Evolutionary conservation across 1,140 invertebrate species (phyloP).

Genomic region (Brachystomella parvula): DNA sequence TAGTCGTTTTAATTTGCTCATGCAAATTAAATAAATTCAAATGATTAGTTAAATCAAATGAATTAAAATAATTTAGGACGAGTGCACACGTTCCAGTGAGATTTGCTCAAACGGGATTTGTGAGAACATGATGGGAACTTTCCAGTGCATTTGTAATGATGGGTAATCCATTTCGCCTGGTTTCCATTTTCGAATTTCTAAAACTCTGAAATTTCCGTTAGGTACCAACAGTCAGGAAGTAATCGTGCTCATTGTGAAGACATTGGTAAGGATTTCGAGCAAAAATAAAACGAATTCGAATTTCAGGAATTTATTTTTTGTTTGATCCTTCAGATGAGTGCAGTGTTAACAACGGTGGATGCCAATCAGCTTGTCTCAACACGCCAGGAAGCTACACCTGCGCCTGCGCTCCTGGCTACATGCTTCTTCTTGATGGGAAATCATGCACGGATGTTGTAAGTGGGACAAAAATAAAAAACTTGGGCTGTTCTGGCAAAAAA

Average conservation of each 20-base stretch:
- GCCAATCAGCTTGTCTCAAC: slow-evolving; percentile 57
- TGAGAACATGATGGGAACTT: slow-evolving; percentile 78
- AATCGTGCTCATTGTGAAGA: slow-evolving; percentile 53
- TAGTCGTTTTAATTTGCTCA: no score
- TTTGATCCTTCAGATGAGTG: slow-evolving; percentile 57
- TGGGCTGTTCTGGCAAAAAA: neutral
- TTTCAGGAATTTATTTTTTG: slow-evolving; percentile 1
- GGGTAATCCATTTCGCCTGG: no score
- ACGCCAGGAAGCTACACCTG: slow-evolving; percentile 50
- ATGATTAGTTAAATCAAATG: no score
- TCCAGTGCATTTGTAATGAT: slow-evolving; percentile 63
- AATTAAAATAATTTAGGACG: no score
- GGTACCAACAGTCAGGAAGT: slow-evolving; percentile 59
- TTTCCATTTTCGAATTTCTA: no score
- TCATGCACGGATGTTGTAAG: slow-evolving; percentile 44
- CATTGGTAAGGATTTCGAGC: slow-evolving; percentile 30
- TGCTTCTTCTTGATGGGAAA: slow-evolving; percentile 45
- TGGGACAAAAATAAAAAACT: no score
- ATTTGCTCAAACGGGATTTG: slow-evolving; percentile 78
- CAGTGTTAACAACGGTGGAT: slow-evolving; percentile 52
- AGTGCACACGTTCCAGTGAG: slow-evolving; percentile 65
- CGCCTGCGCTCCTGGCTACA: slow-evolving; percentile 42
- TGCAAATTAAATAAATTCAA: no score
- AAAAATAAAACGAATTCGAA: slow-evolving; percentile 15
- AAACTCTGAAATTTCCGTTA: no score